These are phyloP conservation scores for Notarius quadriscutis DNA, from an alignment of 2,113 vertebrate species.

Conservation along the genomic window DNA sequence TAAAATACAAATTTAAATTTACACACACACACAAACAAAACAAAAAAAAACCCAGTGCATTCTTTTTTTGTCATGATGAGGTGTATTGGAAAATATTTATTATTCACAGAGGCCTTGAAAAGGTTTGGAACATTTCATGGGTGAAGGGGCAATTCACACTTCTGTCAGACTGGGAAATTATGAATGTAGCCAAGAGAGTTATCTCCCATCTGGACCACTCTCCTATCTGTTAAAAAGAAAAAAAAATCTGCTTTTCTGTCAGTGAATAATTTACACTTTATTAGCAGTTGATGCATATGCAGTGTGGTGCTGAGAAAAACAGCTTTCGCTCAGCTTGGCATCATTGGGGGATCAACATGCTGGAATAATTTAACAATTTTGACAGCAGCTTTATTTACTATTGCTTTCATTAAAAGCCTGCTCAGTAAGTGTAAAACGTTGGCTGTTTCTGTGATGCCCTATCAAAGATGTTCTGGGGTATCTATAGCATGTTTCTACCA, in stretches of 20 bases:
- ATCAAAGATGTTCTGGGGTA: not conserved
- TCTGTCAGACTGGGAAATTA: conserved; percentile 43
- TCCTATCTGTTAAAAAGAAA: conserved; percentile 31
- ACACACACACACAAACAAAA: not conserved
- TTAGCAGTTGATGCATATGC: conserved; percentile 49
- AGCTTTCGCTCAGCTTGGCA: conserved; percentile 24
- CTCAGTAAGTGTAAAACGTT: conserved; percentile 21
- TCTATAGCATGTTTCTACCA: not conserved
- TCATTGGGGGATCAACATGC: conserved; percentile 31
- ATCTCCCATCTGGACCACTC: conserved; percentile 37
- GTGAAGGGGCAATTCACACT: conserved; percentile 40
- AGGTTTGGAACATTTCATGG: conserved; percentile 35
- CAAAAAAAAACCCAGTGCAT: not conserved
- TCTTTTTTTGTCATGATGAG: not conserved
- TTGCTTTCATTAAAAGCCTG: conserved; percentile 30
- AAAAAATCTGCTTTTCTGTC: conserved; percentile 30
- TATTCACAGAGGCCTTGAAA: conserved; percentile 27
- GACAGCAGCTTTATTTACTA: conserved; percentile 46
- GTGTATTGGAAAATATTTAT: conserved; percentile 24
- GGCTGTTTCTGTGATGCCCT: conserved; percentile 7
- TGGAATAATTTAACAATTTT: conserved; percentile 43
- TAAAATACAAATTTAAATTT: not conserved
- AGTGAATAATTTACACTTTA: conserved; percentile 58
- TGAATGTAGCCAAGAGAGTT: conserved; percentile 46
- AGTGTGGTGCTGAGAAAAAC: conserved; percentile 40